Conservation (phyloP, 2,113 vertebrate genomes). For the Antennarius striatus region DNA sequence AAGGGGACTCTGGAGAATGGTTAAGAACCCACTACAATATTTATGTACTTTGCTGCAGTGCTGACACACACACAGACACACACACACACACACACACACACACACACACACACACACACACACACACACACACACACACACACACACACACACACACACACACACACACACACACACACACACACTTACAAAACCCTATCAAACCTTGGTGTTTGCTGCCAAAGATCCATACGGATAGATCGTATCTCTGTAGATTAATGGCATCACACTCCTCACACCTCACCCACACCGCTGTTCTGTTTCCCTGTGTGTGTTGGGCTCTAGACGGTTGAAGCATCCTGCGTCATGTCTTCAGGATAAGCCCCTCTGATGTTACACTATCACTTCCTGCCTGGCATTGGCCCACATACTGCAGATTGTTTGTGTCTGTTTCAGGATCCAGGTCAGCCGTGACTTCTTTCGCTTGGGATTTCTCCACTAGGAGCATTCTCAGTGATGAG, state of each 20-base stretch:
- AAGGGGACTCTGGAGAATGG: conserved; percentile 76
- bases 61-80: conserved; percentile 36
- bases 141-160: not conserved
- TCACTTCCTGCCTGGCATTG: conserved; percentile 36
- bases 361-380: conserved; percentile 36
- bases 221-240: conserved; percentile 32
- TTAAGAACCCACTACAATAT: conserved; percentile 79
- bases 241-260: conserved; percentile 39
- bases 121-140: conserved; percentile 15
- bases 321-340: conserved; percentile 5
- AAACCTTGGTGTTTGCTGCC: conserved; percentile 43
- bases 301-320: not conserved
- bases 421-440: conserved; percentile 60
- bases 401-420: conserved; percentile 59
- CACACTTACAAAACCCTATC: conserved; percentile 36
- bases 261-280: conserved; percentile 12
- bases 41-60: conserved; percentile 72
- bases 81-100: conserved; percentile 36
- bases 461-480: conserved; percentile 59
- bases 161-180: conserved; percentile 2
- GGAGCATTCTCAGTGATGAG: conserved; percentile 55
- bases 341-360: conserved; percentile 6
- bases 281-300: not conserved
- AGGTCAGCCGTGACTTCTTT: conserved; percentile 57
- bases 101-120: conserved; percentile 13